Evolutionary conservation across 2,888 invertebrate genomes (phyloP).

Genomic region (Drosophila neonasuta): DNA sequence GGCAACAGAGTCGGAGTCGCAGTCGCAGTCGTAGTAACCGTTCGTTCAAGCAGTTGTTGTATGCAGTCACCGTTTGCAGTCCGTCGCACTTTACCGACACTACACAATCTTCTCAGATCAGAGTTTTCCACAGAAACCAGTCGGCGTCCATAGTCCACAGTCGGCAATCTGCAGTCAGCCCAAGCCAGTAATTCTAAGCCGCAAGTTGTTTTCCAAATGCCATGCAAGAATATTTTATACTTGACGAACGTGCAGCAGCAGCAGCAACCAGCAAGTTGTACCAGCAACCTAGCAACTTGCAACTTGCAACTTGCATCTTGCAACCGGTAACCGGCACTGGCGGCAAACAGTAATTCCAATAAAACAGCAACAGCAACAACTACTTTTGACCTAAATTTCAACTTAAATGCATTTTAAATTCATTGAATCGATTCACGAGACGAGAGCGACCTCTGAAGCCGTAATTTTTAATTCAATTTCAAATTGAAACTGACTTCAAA

Average conservation of each 20-base stretch:
- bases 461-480: constrained; percentile 59
- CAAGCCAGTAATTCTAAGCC: constrained; percentile 64
- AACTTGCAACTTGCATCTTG: constrained; percentile 50
- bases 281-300: constrained; percentile 40
- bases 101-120: constrained; percentile 55
- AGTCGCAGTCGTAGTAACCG: constrained; percentile 1
- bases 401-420: constrained; percentile 75
- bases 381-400: constrained; percentile 73
- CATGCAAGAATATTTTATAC: constrained; percentile 71
- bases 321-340: constrained; percentile 51
- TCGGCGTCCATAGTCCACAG: constrained; percentile 25
- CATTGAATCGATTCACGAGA: constrained; percentile 72
- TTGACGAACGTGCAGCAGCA: constrained; percentile 60
- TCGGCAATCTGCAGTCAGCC: constrained; percentile 10
- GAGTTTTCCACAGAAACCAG: constrained; percentile 61
- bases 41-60: not conserved
- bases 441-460: constrained; percentile 50
- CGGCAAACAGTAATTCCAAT: constrained; percentile 48
- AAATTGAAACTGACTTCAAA: constrained; percentile 56
- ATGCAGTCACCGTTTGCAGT: constrained; percentile 14
- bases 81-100: constrained; percentile 57
- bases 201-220: constrained; percentile 72
- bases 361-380: constrained; percentile 53
- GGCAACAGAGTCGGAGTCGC: constrained; percentile 38
- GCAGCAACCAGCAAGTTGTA: constrained; percentile 28